Percentiles rank a stretch among this genome's conserved stretches.
Conservation (phyloP, 2,797 vertebrate species). For the Thunnus albacares region DNA sequence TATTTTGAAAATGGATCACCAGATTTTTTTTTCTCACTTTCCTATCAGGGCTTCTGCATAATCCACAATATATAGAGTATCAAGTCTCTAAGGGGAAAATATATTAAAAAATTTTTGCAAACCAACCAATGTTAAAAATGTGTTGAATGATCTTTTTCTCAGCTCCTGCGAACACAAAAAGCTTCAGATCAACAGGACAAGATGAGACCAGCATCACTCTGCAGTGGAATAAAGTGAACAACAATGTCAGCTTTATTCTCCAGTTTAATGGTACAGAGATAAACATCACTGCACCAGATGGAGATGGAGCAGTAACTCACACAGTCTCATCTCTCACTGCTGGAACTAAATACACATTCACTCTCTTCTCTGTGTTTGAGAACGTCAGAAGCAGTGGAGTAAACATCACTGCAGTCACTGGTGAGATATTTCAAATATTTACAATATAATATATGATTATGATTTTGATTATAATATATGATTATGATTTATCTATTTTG, state of each 20-base stretch:
- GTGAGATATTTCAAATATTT: conserved; percentile 18
- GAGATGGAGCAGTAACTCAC: background rate
- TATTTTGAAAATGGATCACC: no score
- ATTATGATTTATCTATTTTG: background rate
- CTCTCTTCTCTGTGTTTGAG: conserved; percentile 41
- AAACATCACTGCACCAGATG: background rate
- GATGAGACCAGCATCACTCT: no score
- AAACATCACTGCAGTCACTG: conserved; percentile 35
- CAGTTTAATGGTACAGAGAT: conserved; percentile 9
- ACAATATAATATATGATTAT: no score
- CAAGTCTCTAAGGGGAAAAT: no score
- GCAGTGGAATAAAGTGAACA: conserved; percentile 57
- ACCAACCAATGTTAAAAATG: no score
- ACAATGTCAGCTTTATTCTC: conserved; percentile 33
- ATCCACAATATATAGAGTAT: no score
- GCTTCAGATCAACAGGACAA: no score
- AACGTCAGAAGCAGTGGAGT: conserved; percentile 33
- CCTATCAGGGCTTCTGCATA: no score
- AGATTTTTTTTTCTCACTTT: no score
- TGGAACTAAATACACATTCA: conserved; percentile 48
- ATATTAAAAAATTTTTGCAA: background rate
- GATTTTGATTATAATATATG: no score
- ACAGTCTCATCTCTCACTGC: conserved; percentile 43
- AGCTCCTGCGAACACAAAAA: no score
- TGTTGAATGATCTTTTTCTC: no score